phyloP scores from a whole-genome alignment of 92 coral and sea anemone species.

The Chrysogorgia sp. region DNA sequence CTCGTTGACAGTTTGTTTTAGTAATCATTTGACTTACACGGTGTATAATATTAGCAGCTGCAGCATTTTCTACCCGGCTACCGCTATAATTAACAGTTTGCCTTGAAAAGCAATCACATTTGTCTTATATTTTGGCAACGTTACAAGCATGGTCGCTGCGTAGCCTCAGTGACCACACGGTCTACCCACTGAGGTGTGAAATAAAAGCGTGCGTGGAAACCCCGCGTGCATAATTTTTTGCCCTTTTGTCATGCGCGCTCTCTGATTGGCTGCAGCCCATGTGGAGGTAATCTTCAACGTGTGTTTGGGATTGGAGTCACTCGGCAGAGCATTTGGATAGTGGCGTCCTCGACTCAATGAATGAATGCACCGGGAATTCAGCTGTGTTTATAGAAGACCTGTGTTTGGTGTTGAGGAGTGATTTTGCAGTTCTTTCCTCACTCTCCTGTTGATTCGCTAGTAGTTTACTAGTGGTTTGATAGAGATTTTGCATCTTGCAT shows the following conservation, averaged over 20 bases:
- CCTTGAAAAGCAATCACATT: background rate
- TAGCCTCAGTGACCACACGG: conserved; percentile 35
- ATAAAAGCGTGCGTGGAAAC: conserved; percentile 41
- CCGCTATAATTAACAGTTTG: background rate
- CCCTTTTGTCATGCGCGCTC: conserved; percentile 51
- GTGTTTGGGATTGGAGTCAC: conserved; percentile 31
- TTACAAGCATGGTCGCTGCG: conserved; percentile 11
- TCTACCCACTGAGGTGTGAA: conserved; percentile 7
- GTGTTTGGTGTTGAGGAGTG: background rate
- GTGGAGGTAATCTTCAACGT: conserved; percentile 34
- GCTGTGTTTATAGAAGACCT: conserved; percentile 31
- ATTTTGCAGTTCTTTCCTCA: background rate
- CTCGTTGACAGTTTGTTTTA: background rate
- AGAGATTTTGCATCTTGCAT: background rate
- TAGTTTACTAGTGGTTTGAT: background rate
- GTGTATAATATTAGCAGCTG: background rate
- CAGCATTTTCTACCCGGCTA: background rate
- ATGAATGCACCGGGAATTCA: conserved; percentile 21
- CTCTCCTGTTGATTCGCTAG: background rate
- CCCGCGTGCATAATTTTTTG: conserved; percentile 75
- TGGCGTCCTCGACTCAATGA: conserved; percentile 6
- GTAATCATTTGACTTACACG: background rate
- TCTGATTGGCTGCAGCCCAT: conserved; percentile 79
- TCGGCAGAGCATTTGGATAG: conserved; percentile 32
- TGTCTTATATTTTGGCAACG: conserved; percentile 23